Conservation (phyloP, 2,888 invertebrate genomes). For the Asteroscopus sphinx region DNA sequence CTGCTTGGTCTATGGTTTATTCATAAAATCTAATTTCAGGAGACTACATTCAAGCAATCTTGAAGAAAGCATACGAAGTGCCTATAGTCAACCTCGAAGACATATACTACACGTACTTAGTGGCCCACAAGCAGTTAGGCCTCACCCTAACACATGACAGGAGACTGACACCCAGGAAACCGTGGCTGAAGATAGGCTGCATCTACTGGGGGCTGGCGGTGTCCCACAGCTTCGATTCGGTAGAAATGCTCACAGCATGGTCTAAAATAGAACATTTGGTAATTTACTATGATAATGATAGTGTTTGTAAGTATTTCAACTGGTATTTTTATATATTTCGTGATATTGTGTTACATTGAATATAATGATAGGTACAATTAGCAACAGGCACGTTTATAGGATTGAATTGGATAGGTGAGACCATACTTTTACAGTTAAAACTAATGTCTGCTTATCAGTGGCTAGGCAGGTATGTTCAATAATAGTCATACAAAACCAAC, state of each 20-base stretch:
- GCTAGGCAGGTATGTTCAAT: too few relatives aligned
- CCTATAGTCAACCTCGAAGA: slow-evolving; percentile 92
- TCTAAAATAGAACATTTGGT: slow-evolving; percentile 46
- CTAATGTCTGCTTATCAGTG: too few relatives aligned
- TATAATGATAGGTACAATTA: too few relatives aligned
- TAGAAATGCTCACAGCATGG: slow-evolving; percentile 70
- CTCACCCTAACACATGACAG: slow-evolving; percentile 88
- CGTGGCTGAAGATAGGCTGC: slow-evolving; percentile 61
- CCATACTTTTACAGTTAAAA: too few relatives aligned
- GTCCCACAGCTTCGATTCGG: slow-evolving; percentile 68
- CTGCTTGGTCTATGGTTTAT: background rate
- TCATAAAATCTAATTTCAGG: slow-evolving; percentile 65
- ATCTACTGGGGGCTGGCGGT: slow-evolving; percentile 71
- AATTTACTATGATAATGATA: background rate
- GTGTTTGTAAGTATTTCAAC: slow-evolving; percentile 60
- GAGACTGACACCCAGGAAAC: slow-evolving; percentile 83
- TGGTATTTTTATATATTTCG: slow-evolving; percentile 48
- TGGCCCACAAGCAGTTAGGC: slow-evolving; percentile 87
- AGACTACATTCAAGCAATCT: slow-evolving; percentile 76
- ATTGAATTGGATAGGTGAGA: too few relatives aligned
- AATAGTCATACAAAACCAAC: too few relatives aligned
- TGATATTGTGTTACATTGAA: slow-evolving; percentile 8
- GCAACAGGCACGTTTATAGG: too few relatives aligned
- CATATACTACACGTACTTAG: slow-evolving; percentile 92
- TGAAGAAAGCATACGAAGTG: slow-evolving; percentile 86